Conservation (phyloP, 2,888 invertebrate species). For the Leptothorax acervorum region DNA sequence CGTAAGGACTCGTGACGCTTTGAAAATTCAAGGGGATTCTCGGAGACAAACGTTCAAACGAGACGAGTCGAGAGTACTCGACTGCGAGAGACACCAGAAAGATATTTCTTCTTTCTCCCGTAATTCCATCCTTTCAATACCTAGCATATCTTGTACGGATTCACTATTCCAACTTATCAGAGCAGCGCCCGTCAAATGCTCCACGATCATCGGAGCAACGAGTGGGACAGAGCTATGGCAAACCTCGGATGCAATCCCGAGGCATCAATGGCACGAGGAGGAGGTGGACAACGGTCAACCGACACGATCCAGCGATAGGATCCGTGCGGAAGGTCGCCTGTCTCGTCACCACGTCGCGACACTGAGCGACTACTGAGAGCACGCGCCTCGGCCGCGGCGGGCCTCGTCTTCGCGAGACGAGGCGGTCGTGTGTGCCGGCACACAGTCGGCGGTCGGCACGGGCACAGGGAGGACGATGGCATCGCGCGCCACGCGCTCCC, state of each 20-base stretch:
- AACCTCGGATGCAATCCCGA: neutral
- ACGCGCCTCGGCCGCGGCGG: conserved; percentile 20
- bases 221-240: neutral
- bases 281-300: conserved; percentile 12
- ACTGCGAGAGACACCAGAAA: neutral
- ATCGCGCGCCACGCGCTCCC: conserved; percentile 53
- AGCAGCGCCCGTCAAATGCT: neutral
- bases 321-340: conserved; percentile 26
- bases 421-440: conserved; percentile 38
- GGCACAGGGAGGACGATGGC: conserved; percentile 65
- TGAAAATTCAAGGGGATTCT: neutral
- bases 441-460: conserved; percentile 44
- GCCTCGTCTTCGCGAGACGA: conserved; percentile 33
- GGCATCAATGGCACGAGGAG: neutral
- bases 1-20: neutral
- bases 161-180: neutral
- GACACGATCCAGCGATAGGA: conserved; percentile 31
- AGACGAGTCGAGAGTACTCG: neutral
- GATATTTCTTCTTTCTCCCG: neutral
- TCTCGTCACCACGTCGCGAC: conserved; percentile 36
- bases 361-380: conserved; percentile 49
- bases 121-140: neutral
- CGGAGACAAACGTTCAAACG: neutral
- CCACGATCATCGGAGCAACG: neutral
- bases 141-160: neutral